A percentile compares a stretch with the other conserved stretches of the same genome.
These are phyloP conservation scores for Jacana jacana DNA, from an alignment of 2,113 vertebrate genomes.

Conservation along the genomic window DNA sequence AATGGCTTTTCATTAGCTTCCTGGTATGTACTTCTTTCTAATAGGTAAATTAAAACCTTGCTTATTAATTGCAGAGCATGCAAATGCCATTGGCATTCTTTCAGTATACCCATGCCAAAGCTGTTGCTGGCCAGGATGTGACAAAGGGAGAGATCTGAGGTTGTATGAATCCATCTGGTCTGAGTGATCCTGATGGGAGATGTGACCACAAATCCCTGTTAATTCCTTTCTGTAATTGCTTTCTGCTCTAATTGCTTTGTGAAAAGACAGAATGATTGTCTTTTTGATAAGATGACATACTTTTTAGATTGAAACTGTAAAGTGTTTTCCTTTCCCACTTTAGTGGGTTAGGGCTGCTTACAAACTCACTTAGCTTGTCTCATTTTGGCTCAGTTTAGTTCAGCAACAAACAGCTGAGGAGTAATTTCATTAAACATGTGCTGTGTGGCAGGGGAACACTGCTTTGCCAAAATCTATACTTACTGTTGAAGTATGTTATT, in stretches of 20 bases:
- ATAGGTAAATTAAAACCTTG: conserved; percentile 2
- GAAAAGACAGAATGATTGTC: background rate
- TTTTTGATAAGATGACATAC: background rate
- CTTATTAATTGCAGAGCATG: background rate
- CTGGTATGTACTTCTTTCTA: background rate
- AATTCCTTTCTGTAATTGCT: background rate
- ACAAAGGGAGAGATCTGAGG: background rate
- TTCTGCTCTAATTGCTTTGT: conserved; percentile 31
- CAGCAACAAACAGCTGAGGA: conserved; percentile 22
- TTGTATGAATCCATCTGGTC: background rate
- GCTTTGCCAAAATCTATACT: conserved; percentile 32
- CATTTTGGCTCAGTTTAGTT: conserved; percentile 3
- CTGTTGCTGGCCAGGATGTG: background rate
- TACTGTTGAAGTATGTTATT: background rate
- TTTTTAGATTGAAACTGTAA: background rate
- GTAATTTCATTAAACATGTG: conserved; percentile 31
- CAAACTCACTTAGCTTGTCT: background rate
- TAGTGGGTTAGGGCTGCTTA: background rate
- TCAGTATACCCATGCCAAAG: background rate
- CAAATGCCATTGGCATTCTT: background rate
- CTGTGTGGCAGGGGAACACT: background rate
- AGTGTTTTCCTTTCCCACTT: conserved; percentile 11
- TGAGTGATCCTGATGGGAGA: background rate
- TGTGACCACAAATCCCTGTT: background rate
- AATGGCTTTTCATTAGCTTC: background rate